These are phyloP conservation scores for honey bee (Apis mellifera) DNA, from an alignment of 1,140 invertebrate genomes.

Conservation along the genomic window DNA sequence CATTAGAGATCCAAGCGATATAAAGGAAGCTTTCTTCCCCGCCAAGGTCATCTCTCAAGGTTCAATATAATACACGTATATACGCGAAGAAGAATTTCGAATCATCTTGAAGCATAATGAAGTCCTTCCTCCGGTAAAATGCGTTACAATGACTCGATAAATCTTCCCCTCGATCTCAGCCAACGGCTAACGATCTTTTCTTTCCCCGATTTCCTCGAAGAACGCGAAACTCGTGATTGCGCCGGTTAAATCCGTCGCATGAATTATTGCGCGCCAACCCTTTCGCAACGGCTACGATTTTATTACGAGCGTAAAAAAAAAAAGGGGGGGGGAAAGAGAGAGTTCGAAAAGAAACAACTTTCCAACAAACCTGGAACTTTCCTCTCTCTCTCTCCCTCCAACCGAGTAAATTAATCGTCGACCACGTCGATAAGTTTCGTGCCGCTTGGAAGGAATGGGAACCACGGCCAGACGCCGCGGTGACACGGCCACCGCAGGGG, in stretches of 20 bases:
- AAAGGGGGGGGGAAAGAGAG: no score
- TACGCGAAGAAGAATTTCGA: background rate
- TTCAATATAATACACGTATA: background rate
- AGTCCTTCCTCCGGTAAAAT: slow-evolving; percentile 32
- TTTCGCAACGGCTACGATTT: no score
- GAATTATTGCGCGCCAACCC: slow-evolving; percentile 46
- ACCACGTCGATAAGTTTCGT: slow-evolving; percentile 56
- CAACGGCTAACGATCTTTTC: slow-evolving; percentile 31
- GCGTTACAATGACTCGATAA: slow-evolving; percentile 35
- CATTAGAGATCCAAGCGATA: background rate
- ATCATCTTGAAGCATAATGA: slow-evolving; percentile 34
- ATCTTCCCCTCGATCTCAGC: slow-evolving; percentile 44
- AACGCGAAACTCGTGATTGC: slow-evolving; percentile 49
- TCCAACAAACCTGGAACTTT: no score
- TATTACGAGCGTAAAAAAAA: no score
- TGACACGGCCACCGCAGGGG: background rate
- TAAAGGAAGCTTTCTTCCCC: background rate
- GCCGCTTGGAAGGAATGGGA: slow-evolving; percentile 35
- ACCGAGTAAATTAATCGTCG: slow-evolving; percentile 58
- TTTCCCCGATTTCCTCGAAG: slow-evolving; percentile 48
- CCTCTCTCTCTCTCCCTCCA: background rate
- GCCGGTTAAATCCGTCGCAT: slow-evolving; percentile 55
- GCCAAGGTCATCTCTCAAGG: no score
- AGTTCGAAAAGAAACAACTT: no score
- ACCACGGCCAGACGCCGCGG: background rate